phyloP scores from a whole-genome alignment of 2,113 vertebrate genomes.

The Oxyura jamaicensis region DNA sequence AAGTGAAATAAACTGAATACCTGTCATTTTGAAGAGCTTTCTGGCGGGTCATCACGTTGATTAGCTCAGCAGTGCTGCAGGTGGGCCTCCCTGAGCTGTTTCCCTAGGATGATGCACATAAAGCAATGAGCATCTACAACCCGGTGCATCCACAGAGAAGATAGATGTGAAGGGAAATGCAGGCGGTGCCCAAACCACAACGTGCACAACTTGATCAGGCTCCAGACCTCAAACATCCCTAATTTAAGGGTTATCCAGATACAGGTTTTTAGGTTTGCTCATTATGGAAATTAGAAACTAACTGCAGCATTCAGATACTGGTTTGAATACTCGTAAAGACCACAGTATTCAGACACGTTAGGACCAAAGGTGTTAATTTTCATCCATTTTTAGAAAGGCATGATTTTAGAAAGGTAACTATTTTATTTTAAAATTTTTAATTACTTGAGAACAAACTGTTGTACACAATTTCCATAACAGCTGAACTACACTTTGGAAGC shows the following conservation, averaged over 20 bases:
- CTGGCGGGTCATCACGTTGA: neutral
- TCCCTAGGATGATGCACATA: neutral
- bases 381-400: constrained; percentile 53
- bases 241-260: neutral
- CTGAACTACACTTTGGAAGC: constrained; percentile 8
- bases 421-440: constrained; percentile 4
- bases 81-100: neutral
- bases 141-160: neutral
- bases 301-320: neutral
- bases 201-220: neutral
- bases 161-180: neutral
- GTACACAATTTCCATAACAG: constrained; percentile 45
- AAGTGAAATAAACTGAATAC: neutral
- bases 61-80: neutral
- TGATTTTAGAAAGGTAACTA: constrained; percentile 15
- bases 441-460: constrained; percentile 43
- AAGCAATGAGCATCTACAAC: neutral
- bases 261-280: neutral
- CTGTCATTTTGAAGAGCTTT: neutral
- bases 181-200: neutral
- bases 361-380: constrained; percentile 50
- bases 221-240: constrained; percentile 11
- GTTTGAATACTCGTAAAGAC: neutral
- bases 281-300: neutral
- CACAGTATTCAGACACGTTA: neutral